Conservation (phyloP, 2,113 vertebrate species). For the Morone saxatilis region DNA sequence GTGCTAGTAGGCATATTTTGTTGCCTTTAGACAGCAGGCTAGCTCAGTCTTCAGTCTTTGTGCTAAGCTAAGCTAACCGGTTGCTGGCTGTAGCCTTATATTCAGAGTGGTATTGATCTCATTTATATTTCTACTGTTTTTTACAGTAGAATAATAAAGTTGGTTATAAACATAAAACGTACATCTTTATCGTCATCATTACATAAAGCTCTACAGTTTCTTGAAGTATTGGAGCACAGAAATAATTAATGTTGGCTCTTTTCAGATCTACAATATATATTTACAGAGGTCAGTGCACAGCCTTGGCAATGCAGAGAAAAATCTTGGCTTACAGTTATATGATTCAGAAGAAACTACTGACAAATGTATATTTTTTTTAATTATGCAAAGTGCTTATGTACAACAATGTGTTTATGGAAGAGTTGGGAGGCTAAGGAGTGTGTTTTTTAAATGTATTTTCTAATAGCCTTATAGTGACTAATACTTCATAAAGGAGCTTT, state of each 20-base stretch:
- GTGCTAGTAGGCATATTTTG: too few relatives aligned
- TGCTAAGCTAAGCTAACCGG: background rate
- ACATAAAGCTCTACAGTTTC: background rate
- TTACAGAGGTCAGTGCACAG: conserved; percentile 12
- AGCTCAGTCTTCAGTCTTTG: background rate
- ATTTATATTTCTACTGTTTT: background rate
- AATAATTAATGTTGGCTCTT: background rate
- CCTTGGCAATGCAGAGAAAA: background rate
- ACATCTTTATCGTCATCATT: background rate
- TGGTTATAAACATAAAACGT: background rate
- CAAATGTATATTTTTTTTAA: background rate
- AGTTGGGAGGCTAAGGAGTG: background rate
- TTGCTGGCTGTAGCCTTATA: background rate
- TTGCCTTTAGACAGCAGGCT: too few relatives aligned
- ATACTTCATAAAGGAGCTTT: background rate
- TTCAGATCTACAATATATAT: too few relatives aligned
- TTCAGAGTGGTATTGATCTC: background rate
- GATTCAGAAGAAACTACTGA: background rate
- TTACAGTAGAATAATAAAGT: background rate
- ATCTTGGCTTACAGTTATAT: background rate
- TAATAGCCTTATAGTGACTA: background rate
- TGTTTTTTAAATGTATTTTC: background rate
- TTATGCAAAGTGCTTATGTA: background rate
- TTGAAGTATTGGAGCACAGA: background rate
- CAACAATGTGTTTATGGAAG: background rate